These are phyloP conservation scores for Ceratoteleas bidentatus DNA, from an alignment of 1,140 invertebrate species.

Conservation along the genomic window DNA sequence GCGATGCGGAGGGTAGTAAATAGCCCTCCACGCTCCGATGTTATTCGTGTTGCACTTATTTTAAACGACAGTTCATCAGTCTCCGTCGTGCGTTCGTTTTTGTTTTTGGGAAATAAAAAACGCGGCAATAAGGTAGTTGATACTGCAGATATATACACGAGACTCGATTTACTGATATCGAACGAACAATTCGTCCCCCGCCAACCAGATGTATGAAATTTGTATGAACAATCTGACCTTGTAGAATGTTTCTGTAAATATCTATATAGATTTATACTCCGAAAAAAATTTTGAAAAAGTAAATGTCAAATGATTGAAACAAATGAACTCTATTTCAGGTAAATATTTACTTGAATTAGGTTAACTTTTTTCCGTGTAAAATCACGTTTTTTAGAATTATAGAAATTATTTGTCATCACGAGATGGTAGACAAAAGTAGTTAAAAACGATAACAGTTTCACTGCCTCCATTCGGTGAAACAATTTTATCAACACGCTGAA, in stretches of 20 bases:
- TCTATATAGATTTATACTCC: no score
- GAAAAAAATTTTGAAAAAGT: no score
- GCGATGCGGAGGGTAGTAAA: constrained; percentile 41
- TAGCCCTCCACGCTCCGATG: constrained; percentile 39
- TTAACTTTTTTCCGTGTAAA: no score
- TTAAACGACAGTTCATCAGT: constrained; percentile 63
- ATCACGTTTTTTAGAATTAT: no score
- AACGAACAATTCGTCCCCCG: neutral
- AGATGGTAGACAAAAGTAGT: neutral
- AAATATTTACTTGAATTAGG: no score
- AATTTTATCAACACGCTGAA: constrained; percentile 19
- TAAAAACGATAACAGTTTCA: neutral
- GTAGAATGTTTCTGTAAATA: no score
- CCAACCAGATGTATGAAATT: no score
- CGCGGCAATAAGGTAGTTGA: constrained; percentile 42
- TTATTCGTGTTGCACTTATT: constrained; percentile 61
- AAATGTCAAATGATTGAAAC: no score
- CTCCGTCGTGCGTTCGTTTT: constrained; percentile 50
- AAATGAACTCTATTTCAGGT: no score
- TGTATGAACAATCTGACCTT: no score
- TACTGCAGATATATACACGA: constrained; percentile 20
- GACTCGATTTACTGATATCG: constrained; percentile 17
- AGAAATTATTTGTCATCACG: no score
- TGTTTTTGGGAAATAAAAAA: constrained; percentile 52
- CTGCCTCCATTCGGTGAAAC: neutral